Evolutionary conservation across 2,797 vertebrate genomes (phyloP), one percentile per base, ranked within the genome.

Genomic region (Falco concolor): DNA sequence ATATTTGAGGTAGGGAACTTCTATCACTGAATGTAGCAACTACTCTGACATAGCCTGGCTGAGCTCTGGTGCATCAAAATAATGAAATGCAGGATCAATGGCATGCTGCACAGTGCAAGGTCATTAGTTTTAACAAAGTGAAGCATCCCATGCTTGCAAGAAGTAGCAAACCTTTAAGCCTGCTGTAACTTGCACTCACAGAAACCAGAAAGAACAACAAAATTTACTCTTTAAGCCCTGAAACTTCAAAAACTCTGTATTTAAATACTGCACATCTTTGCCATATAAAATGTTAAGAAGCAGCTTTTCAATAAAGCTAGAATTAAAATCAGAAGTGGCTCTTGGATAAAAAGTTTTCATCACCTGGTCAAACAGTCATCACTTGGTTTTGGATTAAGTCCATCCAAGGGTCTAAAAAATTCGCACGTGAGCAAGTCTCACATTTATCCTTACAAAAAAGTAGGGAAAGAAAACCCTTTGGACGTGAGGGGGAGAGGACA

Each of bases 31-130:
- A 57, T 2, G 4, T 0, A 65, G 44, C 30, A 83, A 36, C 50
- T 45, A 4, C 56, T 82, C 56, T 75, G 91, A 23, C 21, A n/a
- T 3, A 40, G 72, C 25, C 92, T 73, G 60, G 45, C 53, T 59
- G 65, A 89, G 40, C 53, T 87, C 68, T 75, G 64, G 75, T 49
- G 64, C 72, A 72, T n/a, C 60, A 74, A 40, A 91, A 75, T 44
- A 83, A 84, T 47, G 53, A 83, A 87, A 95, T 24, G 53, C 34
- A 77, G 78, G 68, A 95, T 75, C 50, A 27, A 61, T 77, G 73
- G 81, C 64, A 67, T 20, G 84, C 90, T 92, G 84, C 65, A 75
- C 8, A 6, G 59, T 4, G 54, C 73, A 88, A 83, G 38, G 61
- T 78, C 73, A 84, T 45, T 16, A 76, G 70, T 56, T 82, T 54